phyloP scores from a whole-genome alignment of 1,140 invertebrate genomes.

The Bombus impatiens region DNA sequence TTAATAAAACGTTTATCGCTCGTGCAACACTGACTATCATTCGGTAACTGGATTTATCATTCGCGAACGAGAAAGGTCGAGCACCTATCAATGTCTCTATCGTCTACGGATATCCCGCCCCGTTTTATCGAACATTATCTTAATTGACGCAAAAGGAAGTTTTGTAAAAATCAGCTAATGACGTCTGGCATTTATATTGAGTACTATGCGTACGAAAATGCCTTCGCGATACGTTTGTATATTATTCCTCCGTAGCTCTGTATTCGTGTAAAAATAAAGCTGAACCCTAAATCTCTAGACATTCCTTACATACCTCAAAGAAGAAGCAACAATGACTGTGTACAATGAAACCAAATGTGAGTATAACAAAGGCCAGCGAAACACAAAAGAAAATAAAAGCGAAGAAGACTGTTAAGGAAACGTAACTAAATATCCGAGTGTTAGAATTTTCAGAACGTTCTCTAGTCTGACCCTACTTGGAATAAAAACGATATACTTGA shows the following conservation, averaged over 20 bases:
- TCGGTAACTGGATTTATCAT: slow-evolving; percentile 27
- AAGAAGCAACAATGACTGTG: neutral
- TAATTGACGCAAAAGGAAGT: slow-evolving; percentile 63
- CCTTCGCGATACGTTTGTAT: slow-evolving; percentile 2
- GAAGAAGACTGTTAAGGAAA: neutral
- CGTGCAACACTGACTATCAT: neutral
- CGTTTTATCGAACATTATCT: slow-evolving; percentile 63
- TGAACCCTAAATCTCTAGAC: neutral
- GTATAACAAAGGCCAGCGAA: neutral
- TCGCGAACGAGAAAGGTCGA: slow-evolving; percentile 17
- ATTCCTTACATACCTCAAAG: neutral
- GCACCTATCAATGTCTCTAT: slow-evolving; percentile 53
- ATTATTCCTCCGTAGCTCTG: neutral
- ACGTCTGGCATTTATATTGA: neutral
- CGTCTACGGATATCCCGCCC: slow-evolving; percentile 60
- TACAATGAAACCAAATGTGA: neutral
- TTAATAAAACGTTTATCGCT: slow-evolving; percentile 15
- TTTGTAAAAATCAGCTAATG: neutral
- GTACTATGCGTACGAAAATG: neutral
- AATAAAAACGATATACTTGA: neutral
- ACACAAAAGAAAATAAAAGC: neutral
- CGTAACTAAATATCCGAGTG: neutral
- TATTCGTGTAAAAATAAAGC: neutral
- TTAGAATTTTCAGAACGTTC: slow-evolving; percentile 2
- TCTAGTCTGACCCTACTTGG: neutral